These are phyloP conservation scores for Neelides folsomi DNA, from an alignment of 2,888 invertebrate species.

Conservation along the genomic window DNA sequence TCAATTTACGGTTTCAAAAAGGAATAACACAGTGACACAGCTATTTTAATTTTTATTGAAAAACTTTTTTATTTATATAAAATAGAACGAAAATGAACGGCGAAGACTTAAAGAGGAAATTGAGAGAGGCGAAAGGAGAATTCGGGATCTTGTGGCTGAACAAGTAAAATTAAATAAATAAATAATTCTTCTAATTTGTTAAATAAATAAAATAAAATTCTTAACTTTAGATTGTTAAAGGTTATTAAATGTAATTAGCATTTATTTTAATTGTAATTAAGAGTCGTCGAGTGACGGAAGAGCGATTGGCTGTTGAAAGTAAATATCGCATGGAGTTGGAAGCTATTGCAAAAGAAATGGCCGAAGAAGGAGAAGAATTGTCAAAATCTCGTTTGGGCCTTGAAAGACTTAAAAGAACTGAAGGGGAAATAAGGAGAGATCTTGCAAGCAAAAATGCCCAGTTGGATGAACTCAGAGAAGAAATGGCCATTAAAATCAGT, in stretches of 20 bases:
- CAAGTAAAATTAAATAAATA: too few species aligned
- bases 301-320: constrained; percentile 46
- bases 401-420: constrained; percentile 63
- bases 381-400: constrained; percentile 59
- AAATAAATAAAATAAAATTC: too few species aligned
- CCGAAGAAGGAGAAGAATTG: constrained; percentile 65
- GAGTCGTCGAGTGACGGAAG: constrained; percentile 53
- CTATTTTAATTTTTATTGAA: too few species aligned
- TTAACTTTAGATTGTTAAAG: too few species aligned
- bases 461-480: constrained; percentile 66
- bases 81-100: too few species aligned
- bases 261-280: too few species aligned
- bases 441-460: constrained; percentile 58
- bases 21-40: too few species aligned
- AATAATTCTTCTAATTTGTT: too few species aligned
- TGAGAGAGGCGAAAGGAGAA: constrained; percentile 58
- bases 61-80: not conserved
- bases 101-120: constrained; percentile 57
- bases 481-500: constrained; percentile 60
- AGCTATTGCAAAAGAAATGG: constrained; percentile 62
- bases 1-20: too few species aligned
- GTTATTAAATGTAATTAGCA: too few species aligned
- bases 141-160: constrained; percentile 47
- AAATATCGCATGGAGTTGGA: constrained; percentile 61
- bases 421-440: constrained; percentile 62